Percentiles rank a stretch among this genome's conserved stretches.
Conservation (phyloP, 30 jellyfish, hydroid and myxozoan genomes). For the Cassiopea andromeda region DNA sequence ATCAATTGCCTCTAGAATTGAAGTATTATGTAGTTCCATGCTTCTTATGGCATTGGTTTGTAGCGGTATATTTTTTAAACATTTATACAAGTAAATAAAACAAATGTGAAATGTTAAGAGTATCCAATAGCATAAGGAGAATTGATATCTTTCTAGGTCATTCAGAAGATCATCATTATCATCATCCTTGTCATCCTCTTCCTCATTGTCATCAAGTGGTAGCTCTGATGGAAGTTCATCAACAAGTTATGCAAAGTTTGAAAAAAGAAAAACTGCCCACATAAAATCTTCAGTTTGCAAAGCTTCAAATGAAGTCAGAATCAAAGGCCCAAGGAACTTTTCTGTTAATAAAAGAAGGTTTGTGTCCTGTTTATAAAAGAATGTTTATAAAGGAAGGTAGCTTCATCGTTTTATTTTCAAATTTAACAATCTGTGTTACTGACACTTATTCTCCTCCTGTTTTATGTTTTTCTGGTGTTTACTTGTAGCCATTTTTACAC, state of each 20-base stretch:
- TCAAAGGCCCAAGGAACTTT: not conserved
- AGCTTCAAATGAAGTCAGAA: not conserved
- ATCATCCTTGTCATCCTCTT: not conserved
- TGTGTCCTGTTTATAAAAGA: too few species aligned
- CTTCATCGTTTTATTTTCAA: not conserved
- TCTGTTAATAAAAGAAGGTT: not conserved
- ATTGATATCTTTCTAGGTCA: not conserved
- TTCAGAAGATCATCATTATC: not conserved
- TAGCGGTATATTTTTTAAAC: not conserved
- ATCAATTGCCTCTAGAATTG: not conserved
- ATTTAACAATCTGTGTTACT: too few species aligned
- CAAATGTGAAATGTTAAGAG: not conserved
- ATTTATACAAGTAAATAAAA: too few species aligned
- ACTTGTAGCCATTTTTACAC: not conserved
- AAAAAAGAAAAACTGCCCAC: not conserved
- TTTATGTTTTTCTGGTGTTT: not conserved
- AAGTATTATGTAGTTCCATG: not conserved
- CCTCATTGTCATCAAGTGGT: conserved; percentile 19
- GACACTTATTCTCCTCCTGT: not conserved
- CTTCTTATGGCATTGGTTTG: not conserved
- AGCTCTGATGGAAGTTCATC: conserved; percentile 19
- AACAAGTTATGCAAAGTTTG: conserved; percentile 7
- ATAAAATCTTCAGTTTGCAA: not conserved
- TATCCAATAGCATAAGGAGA: not conserved
- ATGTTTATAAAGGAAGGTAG: not conserved